Conservation (phyloP, 2,888 invertebrate species). For the Malthinus flaveolus region DNA sequence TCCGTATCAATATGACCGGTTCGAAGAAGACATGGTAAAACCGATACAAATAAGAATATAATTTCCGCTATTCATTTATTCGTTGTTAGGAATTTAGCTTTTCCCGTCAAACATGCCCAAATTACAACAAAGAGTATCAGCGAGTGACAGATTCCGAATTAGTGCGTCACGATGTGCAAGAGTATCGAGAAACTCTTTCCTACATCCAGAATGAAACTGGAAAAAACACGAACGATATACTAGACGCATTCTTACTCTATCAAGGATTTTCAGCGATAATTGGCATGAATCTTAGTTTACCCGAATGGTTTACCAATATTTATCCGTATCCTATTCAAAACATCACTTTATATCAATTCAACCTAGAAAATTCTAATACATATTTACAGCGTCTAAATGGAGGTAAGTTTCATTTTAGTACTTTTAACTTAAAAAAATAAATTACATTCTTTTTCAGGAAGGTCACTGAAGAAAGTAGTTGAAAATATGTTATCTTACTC, state of each 20-base stretch:
- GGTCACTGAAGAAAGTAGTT: conserved; percentile 43
- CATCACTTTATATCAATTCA: conserved; percentile 50
- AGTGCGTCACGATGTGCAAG: conserved; percentile 36
- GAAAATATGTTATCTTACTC: conserved; percentile 42
- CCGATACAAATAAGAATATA: too few relatives aligned
- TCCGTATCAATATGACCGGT: conserved; percentile 50
- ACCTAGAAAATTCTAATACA: conserved; percentile 50
- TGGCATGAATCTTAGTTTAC: conserved; percentile 50
- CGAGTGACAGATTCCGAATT: conserved; percentile 39
- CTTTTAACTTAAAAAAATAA: neutral
- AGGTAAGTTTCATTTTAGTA: conserved; percentile 41
- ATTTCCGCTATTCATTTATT: neutral
- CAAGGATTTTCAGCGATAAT: conserved; percentile 50
- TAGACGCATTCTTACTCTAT: conserved; percentile 44
- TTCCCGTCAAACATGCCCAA: conserved; percentile 47
- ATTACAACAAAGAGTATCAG: conserved; percentile 45
- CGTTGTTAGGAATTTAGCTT: conserved; percentile 43
- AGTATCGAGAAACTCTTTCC: conserved; percentile 40
- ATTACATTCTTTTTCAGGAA: conserved; percentile 37
- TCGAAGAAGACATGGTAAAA: conserved; percentile 1
- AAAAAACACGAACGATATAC: conserved; percentile 37
- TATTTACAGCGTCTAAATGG: conserved; percentile 53
- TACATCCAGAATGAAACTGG: conserved; percentile 36
- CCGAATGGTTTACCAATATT: conserved; percentile 52
- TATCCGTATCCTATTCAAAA: conserved; percentile 47